Percentiles rank a stretch among this genome's conserved stretches.
These are phyloP conservation scores for Cliona cf. orientalis DNA, from an alignment of 37 sponge, comb jelly and placozoan genomes.

Conservation along the genomic window DNA sequence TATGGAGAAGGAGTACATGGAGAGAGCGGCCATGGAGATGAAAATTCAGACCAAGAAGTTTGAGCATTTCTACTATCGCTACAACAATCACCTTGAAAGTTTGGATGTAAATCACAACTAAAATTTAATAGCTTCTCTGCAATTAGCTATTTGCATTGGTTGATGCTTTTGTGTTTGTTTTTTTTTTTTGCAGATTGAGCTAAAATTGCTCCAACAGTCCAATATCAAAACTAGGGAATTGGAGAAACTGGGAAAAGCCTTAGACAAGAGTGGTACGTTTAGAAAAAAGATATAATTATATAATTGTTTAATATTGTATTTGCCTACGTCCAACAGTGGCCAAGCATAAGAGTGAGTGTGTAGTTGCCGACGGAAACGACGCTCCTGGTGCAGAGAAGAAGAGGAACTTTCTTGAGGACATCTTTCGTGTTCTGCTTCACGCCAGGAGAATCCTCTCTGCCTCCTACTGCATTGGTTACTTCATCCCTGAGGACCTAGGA, in stretches of 20 bases:
- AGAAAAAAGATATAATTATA: no score
- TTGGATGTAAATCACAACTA: constrained; percentile 27
- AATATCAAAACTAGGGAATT: constrained; percentile 32
- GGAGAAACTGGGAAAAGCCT: constrained; percentile 34
- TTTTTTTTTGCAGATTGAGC: constrained; percentile 52
- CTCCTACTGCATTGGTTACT: constrained; percentile 75
- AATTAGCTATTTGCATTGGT: neutral
- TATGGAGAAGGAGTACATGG: constrained; percentile 35
- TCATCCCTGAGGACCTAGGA: constrained; percentile 35
- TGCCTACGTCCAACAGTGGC: no score
- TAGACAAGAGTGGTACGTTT: constrained; percentile 70
- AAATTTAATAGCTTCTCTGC: no score
- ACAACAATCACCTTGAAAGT: constrained; percentile 61
- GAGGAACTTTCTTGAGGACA: constrained; percentile 59
- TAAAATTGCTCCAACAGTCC: constrained; percentile 40
- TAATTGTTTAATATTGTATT: no score
- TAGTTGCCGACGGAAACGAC: no score
- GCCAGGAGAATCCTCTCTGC: constrained; percentile 66
- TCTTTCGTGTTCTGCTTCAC: constrained; percentile 51
- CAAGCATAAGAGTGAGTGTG: neutral
- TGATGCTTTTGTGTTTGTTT: neutral
- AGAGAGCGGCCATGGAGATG: constrained; percentile 9
- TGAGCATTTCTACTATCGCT: constrained; percentile 46
- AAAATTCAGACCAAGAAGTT: constrained; percentile 19
- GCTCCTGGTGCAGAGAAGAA: neutral